These are phyloP conservation scores for Drosophila paulistorum DNA, from an alignment of 1,140 invertebrate genomes.

Conservation along the genomic window DNA sequence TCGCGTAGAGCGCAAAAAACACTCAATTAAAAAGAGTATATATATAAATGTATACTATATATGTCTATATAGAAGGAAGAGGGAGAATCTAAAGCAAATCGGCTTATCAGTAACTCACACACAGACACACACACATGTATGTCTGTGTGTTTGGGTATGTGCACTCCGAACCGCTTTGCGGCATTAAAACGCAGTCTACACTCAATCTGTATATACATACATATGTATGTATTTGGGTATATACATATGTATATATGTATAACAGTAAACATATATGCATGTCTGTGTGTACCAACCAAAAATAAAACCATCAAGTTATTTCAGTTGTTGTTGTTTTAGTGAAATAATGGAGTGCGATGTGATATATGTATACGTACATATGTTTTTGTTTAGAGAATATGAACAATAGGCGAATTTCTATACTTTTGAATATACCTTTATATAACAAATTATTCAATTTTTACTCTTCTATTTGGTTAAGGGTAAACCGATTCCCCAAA, in stretches of 20 bases:
- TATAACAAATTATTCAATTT: too few species aligned
- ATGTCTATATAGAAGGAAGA: conserved; percentile 14
- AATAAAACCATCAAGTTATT: too few species aligned
- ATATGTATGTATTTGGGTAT: background rate
- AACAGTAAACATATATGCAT: too few species aligned
- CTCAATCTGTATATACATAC: background rate
- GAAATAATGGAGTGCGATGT: too few species aligned
- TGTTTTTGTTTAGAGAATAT: too few species aligned
- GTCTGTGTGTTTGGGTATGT: background rate
- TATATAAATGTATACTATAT: conserved; percentile 4
- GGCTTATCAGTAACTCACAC: conserved; percentile 39
- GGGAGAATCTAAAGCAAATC: conserved; percentile 26
- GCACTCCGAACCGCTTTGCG: conserved; percentile 14
- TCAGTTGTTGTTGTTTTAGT: too few species aligned
- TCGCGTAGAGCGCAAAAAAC: conserved; percentile 28
- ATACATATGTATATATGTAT: background rate
- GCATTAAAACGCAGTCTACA: conserved; percentile 18
- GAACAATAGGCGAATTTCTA: too few species aligned
- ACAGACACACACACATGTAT: background rate
- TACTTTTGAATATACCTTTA: too few species aligned
- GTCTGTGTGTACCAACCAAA: too few species aligned
- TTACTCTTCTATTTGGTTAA: too few species aligned
- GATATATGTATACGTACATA: too few species aligned
- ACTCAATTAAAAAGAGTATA: conserved; percentile 33
- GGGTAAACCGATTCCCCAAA: too few species aligned